Evolutionary conservation across 2,797 vertebrate genomes (phyloP), one percentile per base, ranked within the genome.

Genomic region (Chelmon rostratus): DNA sequence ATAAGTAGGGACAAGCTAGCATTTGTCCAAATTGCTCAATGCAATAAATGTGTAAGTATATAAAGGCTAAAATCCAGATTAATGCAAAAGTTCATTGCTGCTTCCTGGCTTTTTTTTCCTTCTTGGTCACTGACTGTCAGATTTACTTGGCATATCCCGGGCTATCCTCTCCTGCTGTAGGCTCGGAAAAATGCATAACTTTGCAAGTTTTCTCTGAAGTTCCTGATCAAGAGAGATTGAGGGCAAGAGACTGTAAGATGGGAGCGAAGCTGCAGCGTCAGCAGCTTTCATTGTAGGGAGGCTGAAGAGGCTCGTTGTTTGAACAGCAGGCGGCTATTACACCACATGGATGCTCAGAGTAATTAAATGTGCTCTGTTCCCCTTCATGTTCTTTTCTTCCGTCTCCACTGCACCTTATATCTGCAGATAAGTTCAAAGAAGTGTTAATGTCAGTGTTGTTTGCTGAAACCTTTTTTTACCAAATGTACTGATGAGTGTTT

Each of bases 321-420:
- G 86, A 90, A 86, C 76, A 90, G 83, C 88, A 80, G 84, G 70
- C 79, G 35, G 85, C 83, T 74, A 81, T 86, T 86, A 82, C 86
- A 83, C 72, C 86, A 89, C 86, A 87, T 63, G 84, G 83, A 88
- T 86, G 89, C 89, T 78, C 85, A 62, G 75, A 87, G 84, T 93
- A 93, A 95, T 94, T 94, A 93, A 88, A 89, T 85, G 78, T 71
- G 76, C 63, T 73, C 74, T 81, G 84, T 81, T 81, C 73, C 59
- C 76, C 73, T 87, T 80, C 79, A 62, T 83, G 81, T 79, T 78
- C 62, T 61, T 44, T 52, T 7, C 72, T 76, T 81, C 76, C 63
- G 19, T 77, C 73, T 56, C 25, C 54, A 5, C 53, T 3, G 13
- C 16, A 76, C 56, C 73, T 81, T 73, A 70, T 83, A 85, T 79